A percentile compares a stretch with the other conserved stretches of the same genome.
These are phyloP conservation scores for Clarias platycephalus DNA, from an alignment of 2,797 vertebrate genomes.

Conservation along the genomic window DNA sequence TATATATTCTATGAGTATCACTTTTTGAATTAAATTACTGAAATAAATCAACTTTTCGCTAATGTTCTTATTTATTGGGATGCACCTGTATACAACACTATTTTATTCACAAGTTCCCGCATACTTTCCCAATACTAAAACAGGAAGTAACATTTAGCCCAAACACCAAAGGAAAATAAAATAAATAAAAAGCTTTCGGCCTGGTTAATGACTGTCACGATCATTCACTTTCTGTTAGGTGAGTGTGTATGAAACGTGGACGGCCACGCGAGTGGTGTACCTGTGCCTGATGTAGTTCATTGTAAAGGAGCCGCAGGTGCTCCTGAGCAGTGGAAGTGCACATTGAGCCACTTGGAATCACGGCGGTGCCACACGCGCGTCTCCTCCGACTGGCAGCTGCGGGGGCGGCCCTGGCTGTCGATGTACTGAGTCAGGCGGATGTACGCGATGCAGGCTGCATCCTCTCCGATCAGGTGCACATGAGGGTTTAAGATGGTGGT, in stretches of 20 bases:
- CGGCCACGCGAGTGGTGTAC: conserved; percentile 37
- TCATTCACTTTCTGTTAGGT: neutral
- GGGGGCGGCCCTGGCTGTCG: conserved; percentile 90
- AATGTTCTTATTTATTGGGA: neutral
- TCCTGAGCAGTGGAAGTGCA: conserved; percentile 99
- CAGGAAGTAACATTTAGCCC: neutral
- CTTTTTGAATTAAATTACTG: no score
- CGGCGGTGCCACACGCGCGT: conserved; percentile 98
- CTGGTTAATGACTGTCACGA: no score
- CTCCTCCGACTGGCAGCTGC: conserved; percentile 97
- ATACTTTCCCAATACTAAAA: neutral
- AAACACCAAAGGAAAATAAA: neutral
- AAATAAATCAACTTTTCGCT: no score
- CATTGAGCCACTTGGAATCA: conserved; percentile 97
- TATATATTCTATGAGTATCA: no score
- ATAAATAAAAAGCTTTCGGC: neutral
- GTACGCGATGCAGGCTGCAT: conserved; percentile 97
- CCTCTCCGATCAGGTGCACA: conserved; percentile 95
- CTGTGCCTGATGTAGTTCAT: conserved; percentile 78
- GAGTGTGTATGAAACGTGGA: neutral
- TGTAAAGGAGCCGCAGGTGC: conserved; percentile 98
- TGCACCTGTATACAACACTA: no score
- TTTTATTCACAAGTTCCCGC: neutral
- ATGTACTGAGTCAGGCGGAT: conserved; percentile 99
- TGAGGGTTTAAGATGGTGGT: conserved; percentile 99